These are phyloP conservation scores for Microtus montanus DNA, from an alignment of 2,113 vertebrate species.

Conservation along the genomic window DNA sequence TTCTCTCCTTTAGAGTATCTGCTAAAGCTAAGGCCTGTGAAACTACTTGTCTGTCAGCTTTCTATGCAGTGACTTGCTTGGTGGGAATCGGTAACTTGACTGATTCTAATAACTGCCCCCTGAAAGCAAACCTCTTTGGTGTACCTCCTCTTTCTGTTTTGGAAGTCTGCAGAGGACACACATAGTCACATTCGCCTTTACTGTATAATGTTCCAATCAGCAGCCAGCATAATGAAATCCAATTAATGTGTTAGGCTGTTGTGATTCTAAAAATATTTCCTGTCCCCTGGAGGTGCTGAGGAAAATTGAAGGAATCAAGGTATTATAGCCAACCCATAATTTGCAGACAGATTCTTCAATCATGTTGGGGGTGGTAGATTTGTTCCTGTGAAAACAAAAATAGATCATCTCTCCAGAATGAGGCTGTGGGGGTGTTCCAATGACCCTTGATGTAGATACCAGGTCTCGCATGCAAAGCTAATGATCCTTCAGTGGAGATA, in stretches of 20 bases:
- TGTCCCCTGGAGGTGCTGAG: background rate
- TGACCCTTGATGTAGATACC: constrained; percentile 17
- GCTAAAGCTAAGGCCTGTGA: background rate
- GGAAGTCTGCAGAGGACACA: constrained; percentile 58
- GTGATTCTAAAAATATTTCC: constrained; percentile 69
- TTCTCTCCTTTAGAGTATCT: background rate
- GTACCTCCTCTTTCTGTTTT: constrained; percentile 12
- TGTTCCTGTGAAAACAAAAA: constrained; percentile 74
- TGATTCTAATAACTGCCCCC: background rate
- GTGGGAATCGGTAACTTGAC: background rate
- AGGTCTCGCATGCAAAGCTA: constrained; percentile 23
- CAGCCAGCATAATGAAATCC: constrained; percentile 69
- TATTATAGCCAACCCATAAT: constrained; percentile 59
- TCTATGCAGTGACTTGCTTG: background rate
- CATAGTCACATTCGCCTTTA: constrained; percentile 44
- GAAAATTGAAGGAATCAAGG: constrained; percentile 47
- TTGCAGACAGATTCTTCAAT: constrained; percentile 67
- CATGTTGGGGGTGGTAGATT: constrained; percentile 63
- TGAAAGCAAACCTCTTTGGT: background rate
- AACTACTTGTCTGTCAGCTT: background rate
- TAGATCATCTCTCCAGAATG: constrained; percentile 60
- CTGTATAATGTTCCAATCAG: constrained; percentile 72
- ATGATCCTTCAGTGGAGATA: constrained; percentile 41
- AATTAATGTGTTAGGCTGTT: constrained; percentile 32
- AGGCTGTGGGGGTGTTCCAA: constrained; percentile 15